These are phyloP conservation scores for Anolis apletophallus DNA, from an alignment of 2,797 vertebrate genomes.

Conservation along the genomic window DNA sequence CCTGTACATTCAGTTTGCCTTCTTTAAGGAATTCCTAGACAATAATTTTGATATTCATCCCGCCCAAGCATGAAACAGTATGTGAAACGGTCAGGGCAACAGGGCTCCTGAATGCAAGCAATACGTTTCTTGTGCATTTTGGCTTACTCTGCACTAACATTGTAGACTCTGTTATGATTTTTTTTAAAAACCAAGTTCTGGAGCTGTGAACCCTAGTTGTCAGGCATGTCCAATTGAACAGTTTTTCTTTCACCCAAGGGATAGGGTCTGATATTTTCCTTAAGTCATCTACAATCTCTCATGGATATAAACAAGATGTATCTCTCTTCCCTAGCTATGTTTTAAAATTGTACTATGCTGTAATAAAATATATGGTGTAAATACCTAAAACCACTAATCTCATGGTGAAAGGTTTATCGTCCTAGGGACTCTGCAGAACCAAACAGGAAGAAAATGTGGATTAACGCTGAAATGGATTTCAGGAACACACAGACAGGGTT, in stretches of 20 bases:
- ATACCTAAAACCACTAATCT: slow-evolving; percentile 4
- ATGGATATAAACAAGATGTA: not conserved
- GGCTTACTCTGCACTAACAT: not conserved
- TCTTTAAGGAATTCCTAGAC: not conserved
- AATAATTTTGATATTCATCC: not conserved
- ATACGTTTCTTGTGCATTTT: not conserved
- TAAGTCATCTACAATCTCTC: not conserved
- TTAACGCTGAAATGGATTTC: slow-evolving; percentile 9
- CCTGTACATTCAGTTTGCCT: not conserved
- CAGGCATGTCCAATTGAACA: not conserved
- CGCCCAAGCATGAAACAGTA: not conserved
- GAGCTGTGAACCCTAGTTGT: not conserved
- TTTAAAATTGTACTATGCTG: not conserved
- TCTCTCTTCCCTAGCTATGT: slow-evolving; percentile 1
- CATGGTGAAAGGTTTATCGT: not conserved
- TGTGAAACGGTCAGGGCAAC: not conserved
- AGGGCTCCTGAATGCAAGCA: not conserved
- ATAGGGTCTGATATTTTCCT: not conserved
- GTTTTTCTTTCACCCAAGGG: not conserved
- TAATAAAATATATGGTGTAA: slow-evolving; percentile 3
- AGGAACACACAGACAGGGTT: not conserved
- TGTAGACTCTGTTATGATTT: not conserved
- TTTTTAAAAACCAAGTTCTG: not conserved
- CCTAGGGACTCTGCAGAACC: slow-evolving; percentile 1
- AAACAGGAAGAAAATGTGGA: not conserved